Conservation (phyloP, 2,113 vertebrate species). For the Psephotus haematonotus region DNA sequence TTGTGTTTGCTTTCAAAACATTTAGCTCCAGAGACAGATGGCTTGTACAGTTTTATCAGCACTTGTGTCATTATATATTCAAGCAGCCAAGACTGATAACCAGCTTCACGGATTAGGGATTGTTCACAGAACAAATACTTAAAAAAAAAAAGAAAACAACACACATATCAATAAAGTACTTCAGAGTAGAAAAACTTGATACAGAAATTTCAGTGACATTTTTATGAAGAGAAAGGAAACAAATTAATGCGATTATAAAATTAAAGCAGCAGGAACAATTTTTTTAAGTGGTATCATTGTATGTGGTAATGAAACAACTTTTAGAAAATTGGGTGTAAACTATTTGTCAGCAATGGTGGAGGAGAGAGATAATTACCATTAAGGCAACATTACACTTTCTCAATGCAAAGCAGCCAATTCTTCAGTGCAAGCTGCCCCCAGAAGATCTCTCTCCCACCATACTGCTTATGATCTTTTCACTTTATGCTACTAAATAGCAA, state of each 20-base stretch:
- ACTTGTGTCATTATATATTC: conserved; percentile 61
- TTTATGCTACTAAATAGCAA: background rate
- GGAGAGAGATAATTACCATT: conserved; percentile 33
- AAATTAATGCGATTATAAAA: conserved; percentile 51
- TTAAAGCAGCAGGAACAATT: conserved; percentile 41
- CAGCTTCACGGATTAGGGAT: background rate
- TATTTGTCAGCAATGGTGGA: conserved; percentile 7
- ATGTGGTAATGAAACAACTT: conserved; percentile 38
- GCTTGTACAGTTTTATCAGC: conserved; percentile 59
- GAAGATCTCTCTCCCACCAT: background rate
- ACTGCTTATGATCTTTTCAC: background rate
- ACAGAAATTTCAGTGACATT: conserved; percentile 4
- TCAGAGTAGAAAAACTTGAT: conserved; percentile 37
- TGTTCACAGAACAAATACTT: conserved; percentile 60
- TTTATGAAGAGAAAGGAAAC: conserved; percentile 51
- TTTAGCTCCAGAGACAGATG: conserved; percentile 70
- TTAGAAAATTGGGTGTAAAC: conserved; percentile 46
- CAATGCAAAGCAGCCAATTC: background rate
- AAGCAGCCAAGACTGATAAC: conserved; percentile 62
- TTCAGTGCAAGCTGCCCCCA: background rate
- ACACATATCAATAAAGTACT: conserved; percentile 25
- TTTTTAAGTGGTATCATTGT: conserved; percentile 53
- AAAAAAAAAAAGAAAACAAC: background rate
- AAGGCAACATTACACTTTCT: conserved; percentile 14
- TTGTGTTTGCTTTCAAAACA: conserved; percentile 67